Evolutionary conservation across 2,797 vertebrate species (phyloP), one percentile per base, ranked within the genome.

Genomic region (Mionectes olivaceus): DNA sequence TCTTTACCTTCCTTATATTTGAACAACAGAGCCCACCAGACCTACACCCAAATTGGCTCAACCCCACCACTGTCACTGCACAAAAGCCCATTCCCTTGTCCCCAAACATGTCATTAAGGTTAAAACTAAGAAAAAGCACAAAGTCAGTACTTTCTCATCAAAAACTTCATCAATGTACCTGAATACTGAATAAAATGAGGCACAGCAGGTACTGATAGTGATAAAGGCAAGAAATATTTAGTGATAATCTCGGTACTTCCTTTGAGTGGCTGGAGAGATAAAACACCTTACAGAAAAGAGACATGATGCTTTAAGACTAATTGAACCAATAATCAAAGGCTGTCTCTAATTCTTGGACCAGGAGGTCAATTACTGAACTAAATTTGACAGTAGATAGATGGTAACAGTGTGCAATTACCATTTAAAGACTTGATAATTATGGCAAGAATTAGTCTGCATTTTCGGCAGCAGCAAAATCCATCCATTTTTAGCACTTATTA

Each of bases 261-360:
- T 71, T 82, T 89, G 78, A 87, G 18, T 76, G 69, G 27, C 52
- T 79, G 67, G 27, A 57, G 86, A 94, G 47, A 23, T 84, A 56
- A 95, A 96, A 87, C 14, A 93, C 39, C 64, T 84, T 81, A 2
- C 11, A 78, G 94, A 94, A 61, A 16, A 11, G 21, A 56, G 84
- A 86, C 71, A 87, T 12, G 46, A 60, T 81, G 78, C 43, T 96
- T 88, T 91, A 87, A 89, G 80, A 88, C 80, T 97, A 97, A 98
- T 95, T 94, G 94, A 94, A 90, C 93, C 95, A 95, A 97, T 96
- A 97, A 98, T 94, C 93, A 96, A 95, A 94, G 60, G 79, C 95
- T 95, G 76, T 90, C 91, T 95, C 79, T 76, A 73, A 61, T 84
- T 97, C 78, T 79, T 87, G 90, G 79, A 85, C 76, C 68, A 70